A percentile compares a stretch with the other conserved stretches of the same genome.
These are phyloP conservation scores for Clusia tigrina DNA, from an alignment of 2,888 invertebrate species.

Conservation along the genomic window DNA sequence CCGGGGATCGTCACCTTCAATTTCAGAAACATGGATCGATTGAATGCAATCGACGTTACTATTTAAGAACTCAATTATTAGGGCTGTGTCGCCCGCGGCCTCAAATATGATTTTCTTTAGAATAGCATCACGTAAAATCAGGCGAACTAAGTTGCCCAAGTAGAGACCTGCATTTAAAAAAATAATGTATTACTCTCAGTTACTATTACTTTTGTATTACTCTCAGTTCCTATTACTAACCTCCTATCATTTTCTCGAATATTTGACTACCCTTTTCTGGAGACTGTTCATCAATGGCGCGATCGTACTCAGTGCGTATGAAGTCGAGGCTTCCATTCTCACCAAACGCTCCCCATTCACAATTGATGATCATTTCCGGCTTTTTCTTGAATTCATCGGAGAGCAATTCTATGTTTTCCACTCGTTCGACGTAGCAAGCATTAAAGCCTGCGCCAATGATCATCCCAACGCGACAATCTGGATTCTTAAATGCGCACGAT, in stretches of 20 bases:
- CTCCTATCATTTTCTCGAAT: slow-evolving; percentile 89
- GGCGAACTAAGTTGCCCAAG: slow-evolving; percentile 91
- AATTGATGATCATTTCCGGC: slow-evolving; percentile 83
- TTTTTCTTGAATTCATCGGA: slow-evolving; percentile 65
- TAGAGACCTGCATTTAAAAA: slow-evolving; percentile 84
- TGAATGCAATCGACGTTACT: slow-evolving; percentile 77
- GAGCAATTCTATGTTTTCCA: slow-evolving; percentile 80
- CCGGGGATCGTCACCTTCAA: slow-evolving; percentile 81
- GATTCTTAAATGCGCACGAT: slow-evolving; percentile 85
- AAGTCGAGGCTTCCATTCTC: slow-evolving; percentile 87
- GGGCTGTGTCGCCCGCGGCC: too few species aligned
- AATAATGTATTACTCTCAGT: neutral
- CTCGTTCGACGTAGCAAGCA: slow-evolving; percentile 84
- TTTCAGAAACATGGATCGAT: slow-evolving; percentile 94
- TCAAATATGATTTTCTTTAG: too few species aligned
- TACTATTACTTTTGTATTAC: neutral
- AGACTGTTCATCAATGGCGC: slow-evolving; percentile 79
- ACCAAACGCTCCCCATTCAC: slow-evolving; percentile 97
- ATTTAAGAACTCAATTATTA: too few species aligned
- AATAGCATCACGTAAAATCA: slow-evolving; percentile 82
- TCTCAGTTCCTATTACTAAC: neutral
- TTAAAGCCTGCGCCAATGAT: slow-evolving; percentile 87
- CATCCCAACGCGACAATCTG: slow-evolving; percentile 76
- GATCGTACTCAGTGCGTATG: slow-evolving; percentile 81
- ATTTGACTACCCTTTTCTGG: slow-evolving; percentile 83